A percentile compares a stretch with the other conserved stretches of the same genome.
These are phyloP conservation scores for Ernsta delagoae DNA, from an alignment of 2,888 invertebrate species.

Conservation along the genomic window DNA sequence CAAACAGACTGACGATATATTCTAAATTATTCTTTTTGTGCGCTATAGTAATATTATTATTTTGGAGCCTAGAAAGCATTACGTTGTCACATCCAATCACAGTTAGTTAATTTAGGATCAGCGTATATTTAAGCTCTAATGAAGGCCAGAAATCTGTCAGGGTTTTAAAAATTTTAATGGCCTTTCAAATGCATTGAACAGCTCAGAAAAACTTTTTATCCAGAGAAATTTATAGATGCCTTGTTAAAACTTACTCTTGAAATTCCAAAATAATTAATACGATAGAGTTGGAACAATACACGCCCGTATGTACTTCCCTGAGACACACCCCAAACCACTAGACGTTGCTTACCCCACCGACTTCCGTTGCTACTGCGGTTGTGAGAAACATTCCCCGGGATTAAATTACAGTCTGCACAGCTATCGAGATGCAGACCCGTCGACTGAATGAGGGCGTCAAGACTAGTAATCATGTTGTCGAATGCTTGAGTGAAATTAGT, in stretches of 20 bases:
- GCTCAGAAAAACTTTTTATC: too few species aligned
- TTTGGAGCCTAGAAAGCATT: too few species aligned
- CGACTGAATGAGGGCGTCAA: conserved; percentile 43
- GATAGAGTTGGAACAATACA: conserved; percentile 47
- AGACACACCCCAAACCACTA: conserved; percentile 56
- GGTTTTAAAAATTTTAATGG: too few species aligned
- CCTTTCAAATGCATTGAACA: too few species aligned
- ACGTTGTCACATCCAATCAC: too few species aligned
- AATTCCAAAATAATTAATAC: conserved; percentile 17
- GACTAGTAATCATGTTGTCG: conserved; percentile 47
- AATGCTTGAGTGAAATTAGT: conserved; percentile 23
- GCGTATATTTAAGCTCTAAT: too few species aligned
- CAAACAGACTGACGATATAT: background rate
- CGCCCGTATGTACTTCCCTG: conserved; percentile 57
- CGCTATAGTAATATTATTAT: background rate
- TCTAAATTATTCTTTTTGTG: background rate
- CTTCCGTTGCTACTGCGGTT: conserved; percentile 64
- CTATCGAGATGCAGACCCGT: conserved; percentile 45
- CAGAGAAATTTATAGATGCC: background rate
- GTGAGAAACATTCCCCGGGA: conserved; percentile 65
- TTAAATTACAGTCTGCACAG: conserved; percentile 63
- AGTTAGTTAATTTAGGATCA: too few species aligned
- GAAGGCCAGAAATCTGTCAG: too few species aligned
- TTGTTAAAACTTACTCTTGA: background rate
- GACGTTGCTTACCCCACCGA: conserved; percentile 52